Evolutionary conservation across 1,140 invertebrate species (phyloP).

Genomic region (Apis cerana): DNA sequence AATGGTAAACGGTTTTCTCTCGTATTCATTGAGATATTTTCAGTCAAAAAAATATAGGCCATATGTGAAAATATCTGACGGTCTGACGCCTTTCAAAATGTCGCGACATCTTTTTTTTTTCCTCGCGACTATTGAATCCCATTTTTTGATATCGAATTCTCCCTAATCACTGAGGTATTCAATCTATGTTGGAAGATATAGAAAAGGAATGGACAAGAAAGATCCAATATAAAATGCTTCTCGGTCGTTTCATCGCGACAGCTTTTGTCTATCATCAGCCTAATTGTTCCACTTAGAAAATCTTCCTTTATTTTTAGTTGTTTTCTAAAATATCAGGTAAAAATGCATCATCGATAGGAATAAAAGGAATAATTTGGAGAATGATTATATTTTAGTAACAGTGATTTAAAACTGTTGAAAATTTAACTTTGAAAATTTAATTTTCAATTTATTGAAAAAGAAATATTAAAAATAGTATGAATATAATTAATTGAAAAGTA

Average conservation of each 20-base stretch:
- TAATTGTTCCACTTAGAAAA: conserved; percentile 33
- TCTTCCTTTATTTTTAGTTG: background rate
- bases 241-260: background rate
- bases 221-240: background rate
- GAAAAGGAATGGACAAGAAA: conserved; percentile 4
- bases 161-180: background rate
- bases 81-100: conserved; percentile 27
- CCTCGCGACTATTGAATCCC: conserved; percentile 24
- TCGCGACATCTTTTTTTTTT: conserved; percentile 21
- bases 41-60: background rate
- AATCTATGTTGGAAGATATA: conserved; percentile 28
- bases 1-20: background rate
- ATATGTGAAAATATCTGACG: conserved; percentile 29
- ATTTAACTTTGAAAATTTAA: too few relatives aligned
- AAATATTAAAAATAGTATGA: too few relatives aligned
- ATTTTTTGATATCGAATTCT: conserved; percentile 41
- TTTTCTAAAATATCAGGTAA: background rate
- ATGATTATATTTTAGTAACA: background rate
- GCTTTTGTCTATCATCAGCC: background rate
- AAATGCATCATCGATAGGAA: background rate
- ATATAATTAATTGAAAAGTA: background rate
- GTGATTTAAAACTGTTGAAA: too few relatives aligned
- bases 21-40: conserved; percentile 17
- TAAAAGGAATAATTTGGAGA: background rate
- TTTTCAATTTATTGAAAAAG: too few relatives aligned